Base-by-base conservation (phyloP, 2,888 invertebrate species). In the Phyllotreta striolata region DNA sequence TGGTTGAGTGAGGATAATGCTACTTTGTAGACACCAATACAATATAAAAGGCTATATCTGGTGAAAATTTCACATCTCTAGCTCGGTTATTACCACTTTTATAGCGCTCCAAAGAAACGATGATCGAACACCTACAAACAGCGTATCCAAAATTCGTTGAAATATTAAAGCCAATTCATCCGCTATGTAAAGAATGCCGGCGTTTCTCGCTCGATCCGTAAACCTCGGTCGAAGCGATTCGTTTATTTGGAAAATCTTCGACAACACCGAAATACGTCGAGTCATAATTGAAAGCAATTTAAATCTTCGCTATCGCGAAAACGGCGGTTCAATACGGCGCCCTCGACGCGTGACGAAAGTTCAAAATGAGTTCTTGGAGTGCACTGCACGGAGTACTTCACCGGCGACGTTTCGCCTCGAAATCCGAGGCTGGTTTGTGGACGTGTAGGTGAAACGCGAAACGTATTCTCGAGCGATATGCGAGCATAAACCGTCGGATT, bases 201-300 rank as follows among this genome's bases (percentile, higher is more conserved):
- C 7, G 7, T 14, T 14, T 13, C 10, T 6, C 10, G 1, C 10
- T n/a, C 7, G 10, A 44, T 44, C 4, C 12, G 44, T 6, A 44
- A 44, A 8, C 6, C 44, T 4, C 44, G 7, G 10, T 1, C 14
- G 3, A 44, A 3, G 12, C 44, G 14, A 44, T 10, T 14, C 14
- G 44, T 10, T 24, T 55, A 41, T 24, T 24, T 24, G 24, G 24
- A 24, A 24, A 24, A 24, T 24, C 24, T 24, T 24, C 24, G 24
- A 24, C 24, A 24, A 24, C 24, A 24, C 9, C 55, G 55, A 14
- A 24, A 10, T 40, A 47, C 34, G 39, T 46, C 47, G 40, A 57
- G 24, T 46, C 46, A 58, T 51, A 58, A 58, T 58, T 58, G 58
- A 58, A 58, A 39, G 34, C 58, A 40, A 58, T 58, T 58, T 51